Conservation (phyloP, 37 sponge, comb jelly and placozoan genomes). For the Theonella swinhoei region DNA sequence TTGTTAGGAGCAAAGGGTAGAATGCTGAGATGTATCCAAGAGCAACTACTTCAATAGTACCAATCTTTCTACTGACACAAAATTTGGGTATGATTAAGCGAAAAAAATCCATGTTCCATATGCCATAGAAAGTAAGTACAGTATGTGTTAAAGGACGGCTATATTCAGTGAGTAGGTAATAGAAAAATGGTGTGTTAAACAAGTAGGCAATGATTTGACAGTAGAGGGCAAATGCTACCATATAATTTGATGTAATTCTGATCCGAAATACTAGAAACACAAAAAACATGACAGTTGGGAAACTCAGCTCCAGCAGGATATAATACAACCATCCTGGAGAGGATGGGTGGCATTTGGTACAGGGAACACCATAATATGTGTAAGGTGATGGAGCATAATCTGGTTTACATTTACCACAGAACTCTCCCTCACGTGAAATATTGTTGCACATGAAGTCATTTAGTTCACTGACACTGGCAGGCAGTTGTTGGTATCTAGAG, state of each 20-base stretch:
- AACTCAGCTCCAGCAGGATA: background rate
- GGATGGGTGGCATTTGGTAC: background rate
- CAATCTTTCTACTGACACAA: background rate
- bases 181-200: background rate
- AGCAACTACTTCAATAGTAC: background rate
- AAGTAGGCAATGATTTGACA: background rate
- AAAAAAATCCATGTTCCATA: conserved; percentile 35
- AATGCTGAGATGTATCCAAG: conserved; percentile 9
- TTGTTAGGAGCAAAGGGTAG: background rate
- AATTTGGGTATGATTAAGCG: conserved; percentile 8
- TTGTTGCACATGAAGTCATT: background rate
- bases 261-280: background rate
- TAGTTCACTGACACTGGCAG: background rate
- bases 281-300: background rate
- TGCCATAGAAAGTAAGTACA: background rate
- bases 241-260: background rate
- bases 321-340: background rate
- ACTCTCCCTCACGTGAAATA: background rate
- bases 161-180: background rate
- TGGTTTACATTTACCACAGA: background rate
- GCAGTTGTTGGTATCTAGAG: background rate
- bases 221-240: background rate
- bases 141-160: background rate
- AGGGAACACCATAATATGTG: background rate
- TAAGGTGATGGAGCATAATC: background rate